Percentiles rank a stretch among this genome's conserved stretches.
Conservation (phyloP, 2,113 vertebrate genomes). For the Tupaia tana region DNA sequence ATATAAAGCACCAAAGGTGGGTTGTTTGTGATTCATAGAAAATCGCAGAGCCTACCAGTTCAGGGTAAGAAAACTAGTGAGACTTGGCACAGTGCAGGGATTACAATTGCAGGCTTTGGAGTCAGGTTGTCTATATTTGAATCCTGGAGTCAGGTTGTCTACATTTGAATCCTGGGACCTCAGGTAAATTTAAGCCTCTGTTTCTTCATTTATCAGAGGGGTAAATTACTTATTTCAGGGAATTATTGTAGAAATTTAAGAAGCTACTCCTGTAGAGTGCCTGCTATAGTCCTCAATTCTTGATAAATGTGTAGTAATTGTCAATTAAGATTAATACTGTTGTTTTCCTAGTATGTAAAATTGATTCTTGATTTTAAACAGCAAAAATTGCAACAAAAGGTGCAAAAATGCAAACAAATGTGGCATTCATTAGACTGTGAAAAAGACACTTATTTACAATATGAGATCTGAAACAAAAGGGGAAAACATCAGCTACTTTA, state of each 20-base stretch:
- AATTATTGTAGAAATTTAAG: constrained; percentile 21
- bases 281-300: not conserved
- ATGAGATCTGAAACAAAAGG: not conserved
- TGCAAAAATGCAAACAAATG: not conserved
- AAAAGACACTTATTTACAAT: not conserved
- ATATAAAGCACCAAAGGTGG: not conserved
- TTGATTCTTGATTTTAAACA: constrained; percentile 26
- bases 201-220: constrained; percentile 25
- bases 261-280: not conserved
- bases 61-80: not conserved
- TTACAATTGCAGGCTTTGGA: constrained; percentile 1
- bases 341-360: not conserved
- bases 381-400: not conserved
- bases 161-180: not conserved
- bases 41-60: not conserved
- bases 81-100: not conserved
- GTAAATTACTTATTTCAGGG: not conserved
- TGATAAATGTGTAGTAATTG: not conserved
- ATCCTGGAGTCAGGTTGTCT: not conserved
- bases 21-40: constrained; percentile 10
- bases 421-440: not conserved
- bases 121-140: constrained; percentile 16
- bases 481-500: not conserved
- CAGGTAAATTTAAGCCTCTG: not conserved
- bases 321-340: not conserved